These are phyloP conservation scores for Parapristionchus giblindavisi DNA, from an alignment of 2,888 invertebrate genomes.

Conservation along the genomic window DNA sequence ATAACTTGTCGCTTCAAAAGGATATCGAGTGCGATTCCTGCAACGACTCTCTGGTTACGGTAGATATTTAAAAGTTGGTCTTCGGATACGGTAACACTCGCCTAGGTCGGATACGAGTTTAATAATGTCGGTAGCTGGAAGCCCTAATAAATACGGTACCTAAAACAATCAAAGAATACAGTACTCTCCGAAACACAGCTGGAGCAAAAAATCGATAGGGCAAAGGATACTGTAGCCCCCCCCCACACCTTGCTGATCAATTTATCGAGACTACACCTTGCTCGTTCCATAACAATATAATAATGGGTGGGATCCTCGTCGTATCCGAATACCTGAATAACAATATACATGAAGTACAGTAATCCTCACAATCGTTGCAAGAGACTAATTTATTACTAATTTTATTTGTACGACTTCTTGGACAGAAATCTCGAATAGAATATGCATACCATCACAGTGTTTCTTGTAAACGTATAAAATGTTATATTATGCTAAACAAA, in stretches of 20 bases:
- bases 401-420: too few relatives aligned
- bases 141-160: conserved; percentile 3
- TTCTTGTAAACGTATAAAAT: too few relatives aligned
- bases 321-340: conserved; percentile 31
- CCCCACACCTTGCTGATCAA: not conserved
- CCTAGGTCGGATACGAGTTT: conserved; percentile 21
- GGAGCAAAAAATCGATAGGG: not conserved
- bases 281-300: conserved; percentile 30
- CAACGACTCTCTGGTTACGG: not conserved
- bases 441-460: conserved; percentile 9
- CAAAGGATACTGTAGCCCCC: not conserved
- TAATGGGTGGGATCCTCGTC: not conserved
- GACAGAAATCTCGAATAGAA: too few relatives aligned
- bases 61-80: not conserved
- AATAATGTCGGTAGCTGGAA: conserved; percentile 10
- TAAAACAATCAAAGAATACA: not conserved
- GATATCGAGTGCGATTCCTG: conserved; percentile 17
- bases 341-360: too few relatives aligned
- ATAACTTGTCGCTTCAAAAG: not conserved
- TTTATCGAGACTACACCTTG: conserved; percentile 1
- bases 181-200: not conserved
- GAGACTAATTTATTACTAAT: too few relatives aligned
- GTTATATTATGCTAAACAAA: too few relatives aligned
- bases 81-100: not conserved
- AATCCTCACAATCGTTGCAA: too few relatives aligned